Evolutionary conservation across 2,888 invertebrate genomes (phyloP).

Genomic region (Xanthia icteritia): DNA sequence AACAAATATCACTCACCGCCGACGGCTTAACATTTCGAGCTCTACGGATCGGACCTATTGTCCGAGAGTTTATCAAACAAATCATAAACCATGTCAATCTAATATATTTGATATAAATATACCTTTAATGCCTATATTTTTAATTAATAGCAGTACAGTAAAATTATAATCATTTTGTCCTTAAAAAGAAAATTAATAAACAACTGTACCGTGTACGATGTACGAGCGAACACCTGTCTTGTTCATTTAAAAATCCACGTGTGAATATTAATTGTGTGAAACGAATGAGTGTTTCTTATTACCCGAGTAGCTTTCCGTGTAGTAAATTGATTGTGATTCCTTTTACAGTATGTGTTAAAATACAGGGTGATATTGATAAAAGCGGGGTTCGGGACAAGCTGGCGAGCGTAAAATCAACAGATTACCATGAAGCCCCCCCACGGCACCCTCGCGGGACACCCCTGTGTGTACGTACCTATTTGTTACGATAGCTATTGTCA

Average conservation of each 20-base stretch:
- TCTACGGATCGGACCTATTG: constrained; percentile 71
- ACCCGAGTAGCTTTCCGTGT: constrained; percentile 59
- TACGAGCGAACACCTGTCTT: constrained; percentile 52
- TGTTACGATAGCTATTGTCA: constrained; percentile 87
- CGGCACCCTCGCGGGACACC: constrained; percentile 78
- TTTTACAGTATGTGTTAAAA: constrained; percentile 86
- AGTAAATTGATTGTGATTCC: constrained; percentile 75
- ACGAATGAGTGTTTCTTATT: constrained; percentile 77
- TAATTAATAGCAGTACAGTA: not conserved
- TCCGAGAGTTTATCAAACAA: constrained; percentile 69
- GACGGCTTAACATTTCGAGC: constrained; percentile 74
- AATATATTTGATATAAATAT: constrained; percentile 32
- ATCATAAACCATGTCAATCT: constrained; percentile 50
- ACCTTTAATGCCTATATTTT: not conserved
- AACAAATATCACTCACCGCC: constrained; percentile 84
- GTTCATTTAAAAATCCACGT: constrained; percentile 67
- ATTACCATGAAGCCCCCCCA: constrained; percentile 86
- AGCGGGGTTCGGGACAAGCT: constrained; percentile 82
- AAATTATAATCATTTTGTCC: constrained; percentile 23
- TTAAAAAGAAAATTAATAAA: constrained; percentile 37
- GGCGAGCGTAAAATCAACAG: constrained; percentile 90
- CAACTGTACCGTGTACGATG: constrained; percentile 44
- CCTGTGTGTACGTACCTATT: constrained; percentile 85
- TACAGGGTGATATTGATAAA: constrained; percentile 86
- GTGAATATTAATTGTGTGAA: constrained; percentile 73